phyloP scores from a whole-genome alignment of 2,888 invertebrate species.

The Lithophane socia region DNA sequence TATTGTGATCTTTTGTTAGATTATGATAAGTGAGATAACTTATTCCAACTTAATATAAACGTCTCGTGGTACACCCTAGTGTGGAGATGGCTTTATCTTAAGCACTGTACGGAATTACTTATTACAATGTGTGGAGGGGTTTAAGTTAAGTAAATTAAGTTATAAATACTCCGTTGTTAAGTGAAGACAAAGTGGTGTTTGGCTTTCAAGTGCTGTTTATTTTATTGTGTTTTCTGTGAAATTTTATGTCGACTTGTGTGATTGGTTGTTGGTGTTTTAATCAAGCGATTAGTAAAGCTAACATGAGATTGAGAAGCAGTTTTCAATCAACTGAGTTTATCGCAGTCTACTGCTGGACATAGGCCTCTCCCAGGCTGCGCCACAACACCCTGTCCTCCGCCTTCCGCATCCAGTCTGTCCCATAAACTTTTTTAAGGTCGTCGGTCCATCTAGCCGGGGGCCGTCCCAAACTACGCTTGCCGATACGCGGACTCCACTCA shows the following conservation, averaged over 20 bases:
- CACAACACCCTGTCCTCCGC: no score
- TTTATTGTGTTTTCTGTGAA: conserved; percentile 1
- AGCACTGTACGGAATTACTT: conserved; percentile 26
- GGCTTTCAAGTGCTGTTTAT: conserved; percentile 15
- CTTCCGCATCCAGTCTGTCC: no score
- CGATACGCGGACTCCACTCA: no score
- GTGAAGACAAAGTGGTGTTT: conserved; percentile 21
- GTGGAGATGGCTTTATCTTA: conserved; percentile 70
- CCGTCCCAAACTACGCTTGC: no score
- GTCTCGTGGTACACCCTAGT: conserved; percentile 72
- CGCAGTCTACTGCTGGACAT: not conserved
- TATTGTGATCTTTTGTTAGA: conserved; percentile 90
- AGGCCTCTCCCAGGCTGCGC: no score
- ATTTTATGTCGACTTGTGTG: not conserved
- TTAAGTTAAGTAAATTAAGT: conserved; percentile 47
- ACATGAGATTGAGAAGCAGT: not conserved
- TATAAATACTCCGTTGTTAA: conserved; percentile 44
- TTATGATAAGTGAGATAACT: conserved; percentile 90
- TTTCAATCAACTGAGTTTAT: not conserved
- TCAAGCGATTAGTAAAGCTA: not conserved
- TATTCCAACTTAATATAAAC: conserved; percentile 88
- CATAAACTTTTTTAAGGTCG: no score
- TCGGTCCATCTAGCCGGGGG: no score
- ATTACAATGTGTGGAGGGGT: conserved; percentile 28
- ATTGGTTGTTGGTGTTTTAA: not conserved